A percentile compares a stretch with the other conserved stretches of the same genome.
Conservation (phyloP, 2,888 invertebrate genomes). For the Apotomis betuletana region DNA sequence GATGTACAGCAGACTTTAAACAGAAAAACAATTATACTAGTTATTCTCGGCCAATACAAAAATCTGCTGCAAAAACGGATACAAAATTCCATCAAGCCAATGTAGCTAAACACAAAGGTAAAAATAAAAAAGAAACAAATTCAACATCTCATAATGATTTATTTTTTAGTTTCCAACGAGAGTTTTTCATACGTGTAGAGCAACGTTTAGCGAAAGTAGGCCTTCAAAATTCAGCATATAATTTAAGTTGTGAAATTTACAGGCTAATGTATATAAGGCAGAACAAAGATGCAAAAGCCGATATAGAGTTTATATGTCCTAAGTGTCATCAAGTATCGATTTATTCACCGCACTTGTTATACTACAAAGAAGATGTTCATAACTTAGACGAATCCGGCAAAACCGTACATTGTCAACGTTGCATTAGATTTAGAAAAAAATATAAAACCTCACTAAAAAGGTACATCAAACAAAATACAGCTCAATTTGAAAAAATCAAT, state of each 20-base stretch:
- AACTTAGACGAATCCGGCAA: not conserved
- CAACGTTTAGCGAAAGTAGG: not conserved
- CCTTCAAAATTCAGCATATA: not conserved
- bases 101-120: too few species aligned
- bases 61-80: too few species aligned
- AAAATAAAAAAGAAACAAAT: not conserved
- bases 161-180: slow-evolving; percentile 15
- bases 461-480: not conserved
- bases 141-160: not conserved
- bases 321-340: slow-evolving; percentile 7
- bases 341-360: slow-evolving; percentile 13
- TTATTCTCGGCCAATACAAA: too few species aligned
- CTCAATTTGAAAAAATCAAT: not conserved
- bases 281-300: not conserved
- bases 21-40: not conserved
- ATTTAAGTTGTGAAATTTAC: slow-evolving; percentile 1
- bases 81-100: too few species aligned
- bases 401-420: slow-evolving; percentile 2
- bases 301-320: slow-evolving; percentile 2
- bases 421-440: slow-evolving; percentile 1
- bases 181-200: slow-evolving; percentile 1
- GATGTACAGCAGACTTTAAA: too few species aligned
- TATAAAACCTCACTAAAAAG: not conserved
- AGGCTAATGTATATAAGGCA: not conserved
- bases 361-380: not conserved